phyloP scores from a whole-genome alignment of 2,888 invertebrate species.

The Dione vanillae region DNA sequence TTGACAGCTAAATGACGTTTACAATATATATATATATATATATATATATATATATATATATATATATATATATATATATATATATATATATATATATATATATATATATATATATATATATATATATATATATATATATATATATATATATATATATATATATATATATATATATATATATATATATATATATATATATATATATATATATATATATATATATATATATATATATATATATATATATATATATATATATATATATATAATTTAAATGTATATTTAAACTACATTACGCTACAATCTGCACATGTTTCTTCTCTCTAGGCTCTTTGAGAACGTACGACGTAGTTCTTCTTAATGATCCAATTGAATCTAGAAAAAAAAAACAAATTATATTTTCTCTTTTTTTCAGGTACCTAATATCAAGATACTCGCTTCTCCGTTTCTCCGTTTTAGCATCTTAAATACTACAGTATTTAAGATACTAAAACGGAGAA shows the following conservation, averaged over 20 bases:
- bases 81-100: slow-evolving; percentile 20
- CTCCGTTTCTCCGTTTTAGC: too few relatives aligned
- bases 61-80: slow-evolving; percentile 18
- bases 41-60: slow-evolving; percentile 20
- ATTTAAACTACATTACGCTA: slow-evolving; percentile 53
- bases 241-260: slow-evolving; percentile 19
- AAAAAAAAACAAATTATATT: too few relatives aligned
- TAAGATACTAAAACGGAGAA: too few relatives aligned
- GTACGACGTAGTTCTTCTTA: slow-evolving; percentile 74
- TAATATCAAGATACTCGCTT: too few relatives aligned
- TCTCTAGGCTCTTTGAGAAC: slow-evolving; percentile 74
- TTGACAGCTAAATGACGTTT: slow-evolving; percentile 6
- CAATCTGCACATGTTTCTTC: slow-evolving; percentile 77
- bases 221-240: slow-evolving; percentile 18
- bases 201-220: slow-evolving; percentile 20
- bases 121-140: slow-evolving; percentile 20
- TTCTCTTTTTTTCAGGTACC: too few relatives aligned
- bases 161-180: slow-evolving; percentile 20
- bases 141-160: slow-evolving; percentile 18
- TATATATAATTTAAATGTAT: slow-evolving; percentile 18
- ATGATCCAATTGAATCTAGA: slow-evolving; percentile 68
- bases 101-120: slow-evolving; percentile 18
- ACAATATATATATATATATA: slow-evolving; percentile 17
- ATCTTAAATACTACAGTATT: too few relatives aligned
- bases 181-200: slow-evolving; percentile 18